Percentiles rank a stretch among this genome's conserved stretches.
These are phyloP conservation scores for Myiagra hebetior DNA, from an alignment of 2,113 vertebrate genomes.

Conservation along the genomic window DNA sequence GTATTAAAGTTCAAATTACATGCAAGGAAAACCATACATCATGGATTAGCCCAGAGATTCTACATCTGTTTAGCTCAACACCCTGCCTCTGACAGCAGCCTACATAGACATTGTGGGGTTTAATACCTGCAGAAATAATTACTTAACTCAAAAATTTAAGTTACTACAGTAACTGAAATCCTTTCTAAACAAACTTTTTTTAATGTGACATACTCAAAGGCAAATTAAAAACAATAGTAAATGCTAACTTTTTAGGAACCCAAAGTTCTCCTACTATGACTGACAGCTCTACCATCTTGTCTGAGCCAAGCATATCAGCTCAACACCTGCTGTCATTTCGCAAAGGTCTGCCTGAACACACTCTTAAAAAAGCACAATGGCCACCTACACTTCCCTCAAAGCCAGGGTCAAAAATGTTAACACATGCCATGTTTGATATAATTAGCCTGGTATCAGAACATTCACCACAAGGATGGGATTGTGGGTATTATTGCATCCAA, in stretches of 20 bases:
- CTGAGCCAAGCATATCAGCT: background rate
- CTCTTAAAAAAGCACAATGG: background rate
- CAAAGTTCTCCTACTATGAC: background rate
- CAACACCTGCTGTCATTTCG: background rate
- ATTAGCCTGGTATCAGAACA: background rate
- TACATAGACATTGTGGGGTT: background rate
- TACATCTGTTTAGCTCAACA: background rate
- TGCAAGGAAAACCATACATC: background rate
- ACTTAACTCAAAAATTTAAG: background rate
- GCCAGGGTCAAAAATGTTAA: background rate
- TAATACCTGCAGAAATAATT: background rate
- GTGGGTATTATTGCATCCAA: background rate
- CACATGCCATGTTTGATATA: background rate
- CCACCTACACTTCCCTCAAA: background rate
- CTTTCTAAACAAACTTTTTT: background rate
- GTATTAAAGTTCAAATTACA: background rate
- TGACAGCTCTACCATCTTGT: background rate
- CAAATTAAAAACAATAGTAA: background rate
- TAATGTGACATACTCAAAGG: background rate
- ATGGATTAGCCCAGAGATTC: background rate
- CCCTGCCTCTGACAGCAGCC: background rate
- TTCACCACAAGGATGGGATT: background rate
- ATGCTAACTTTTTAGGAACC: background rate
- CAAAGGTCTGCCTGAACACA: background rate
- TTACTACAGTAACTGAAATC: background rate